Conservation (phyloP, 2,113 vertebrate species). For the Dicentrarchus labrax region DNA sequence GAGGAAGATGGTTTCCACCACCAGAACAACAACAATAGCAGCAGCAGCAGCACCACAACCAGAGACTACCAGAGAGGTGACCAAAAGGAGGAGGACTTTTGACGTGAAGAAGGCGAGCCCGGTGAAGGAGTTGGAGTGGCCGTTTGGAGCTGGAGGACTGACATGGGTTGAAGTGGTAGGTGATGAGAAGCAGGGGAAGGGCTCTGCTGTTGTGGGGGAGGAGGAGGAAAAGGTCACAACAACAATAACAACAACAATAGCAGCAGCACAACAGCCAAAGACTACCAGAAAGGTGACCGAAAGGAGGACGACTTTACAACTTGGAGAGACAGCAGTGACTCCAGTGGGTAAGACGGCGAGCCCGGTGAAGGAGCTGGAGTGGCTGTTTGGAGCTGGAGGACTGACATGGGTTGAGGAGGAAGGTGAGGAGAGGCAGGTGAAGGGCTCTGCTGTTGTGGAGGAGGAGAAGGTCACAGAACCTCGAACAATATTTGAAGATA, state of each 20-base stretch:
- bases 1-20: slow-evolving; percentile 5
- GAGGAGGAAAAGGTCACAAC: slow-evolving; percentile 31
- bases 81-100: not conserved
- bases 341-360: not conserved
- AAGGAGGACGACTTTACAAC: not conserved
- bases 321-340: not conserved
- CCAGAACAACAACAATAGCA: not conserved
- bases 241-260: not conserved
- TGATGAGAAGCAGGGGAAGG: slow-evolving; percentile 43
- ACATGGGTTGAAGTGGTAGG: slow-evolving; percentile 38
- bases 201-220: slow-evolving; percentile 35
- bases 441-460: slow-evolving; percentile 53
- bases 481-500: slow-evolving; percentile 72
- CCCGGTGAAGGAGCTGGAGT: not conserved
- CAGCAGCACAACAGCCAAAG: not conserved
- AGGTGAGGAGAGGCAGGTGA: slow-evolving; percentile 28
- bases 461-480: slow-evolving; percentile 30
- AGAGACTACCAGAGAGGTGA: not conserved
- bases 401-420: slow-evolving; percentile 47
- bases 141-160: slow-evolving; percentile 38
- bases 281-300: not conserved
- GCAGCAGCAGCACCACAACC: not conserved
- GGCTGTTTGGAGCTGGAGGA: slow-evolving; percentile 45
- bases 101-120: not conserved
- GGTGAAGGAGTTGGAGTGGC: slow-evolving; percentile 18